Base-by-base conservation (phyloP, 2,797 vertebrate genomes). In the Vireo griseus region DNA sequence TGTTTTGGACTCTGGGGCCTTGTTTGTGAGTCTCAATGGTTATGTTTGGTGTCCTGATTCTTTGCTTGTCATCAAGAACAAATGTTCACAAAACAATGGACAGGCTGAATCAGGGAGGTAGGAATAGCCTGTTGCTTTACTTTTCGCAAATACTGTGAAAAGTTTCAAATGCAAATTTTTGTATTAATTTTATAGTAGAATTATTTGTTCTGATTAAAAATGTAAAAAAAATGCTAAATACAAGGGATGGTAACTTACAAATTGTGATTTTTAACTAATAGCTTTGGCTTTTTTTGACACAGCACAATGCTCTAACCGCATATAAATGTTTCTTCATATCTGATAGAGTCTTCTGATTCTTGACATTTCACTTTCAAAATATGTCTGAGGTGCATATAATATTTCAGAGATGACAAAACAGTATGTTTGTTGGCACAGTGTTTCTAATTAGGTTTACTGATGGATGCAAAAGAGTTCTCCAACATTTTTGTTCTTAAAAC, bases 81-180 rank as follows among this genome's bases (percentile, higher is more conserved):
- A 67, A 94, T 97, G 79, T 96, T 97, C 88, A 89, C 92, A 92
- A 95, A 96, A 95, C 77, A 97, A 96, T 98, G 97, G 97, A 98
- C 97, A 98, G 94, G 95, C 95, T 95, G 92, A 97, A 98, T 97
- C 95, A 97, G 98, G 96, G 97, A 98, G 97, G 98, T 96, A 95
- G 97, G 97, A 97, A 97, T 95, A 91, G 85, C 44, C 76, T 71
- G 45, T 95, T 86, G 61, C 80, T 91, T 95, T 77, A 54, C 82
- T 79, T 96, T 96, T 81, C 57, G 25, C 35, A 33, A 74, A 83
- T 80, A 74, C 58, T 73, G 16, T 87, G 54, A 57, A 20, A 92
- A 91, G 52, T 39, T 80, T 62, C 15, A 86, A 72, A 80, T 75
- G 69, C 44, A 55, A 82, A 21, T 78, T 92, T 59, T 31, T 65